Evolutionary conservation across 2,113 vertebrate genomes (phyloP).

Genomic region (Lampris megalopsis): DNA sequence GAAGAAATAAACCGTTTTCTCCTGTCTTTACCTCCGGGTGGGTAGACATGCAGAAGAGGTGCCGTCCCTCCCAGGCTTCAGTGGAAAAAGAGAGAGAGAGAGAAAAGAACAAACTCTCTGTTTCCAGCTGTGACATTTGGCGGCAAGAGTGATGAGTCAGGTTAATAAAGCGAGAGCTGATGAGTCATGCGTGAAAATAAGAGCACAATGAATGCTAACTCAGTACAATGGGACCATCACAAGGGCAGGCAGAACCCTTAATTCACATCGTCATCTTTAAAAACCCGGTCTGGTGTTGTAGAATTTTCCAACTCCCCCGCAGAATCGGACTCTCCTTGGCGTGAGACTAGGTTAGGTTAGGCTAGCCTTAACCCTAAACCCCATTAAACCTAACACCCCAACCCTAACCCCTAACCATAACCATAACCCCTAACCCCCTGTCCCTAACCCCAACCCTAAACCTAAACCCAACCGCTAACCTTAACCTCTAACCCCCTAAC

Average conservation of each 20-base stretch:
- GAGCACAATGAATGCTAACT: conserved; percentile 8
- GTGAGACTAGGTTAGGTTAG: no score
- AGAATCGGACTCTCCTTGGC: no score
- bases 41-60: conserved; percentile 42
- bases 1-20: conserved; percentile 40
- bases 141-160: conserved; percentile 55
- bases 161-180: conserved; percentile 60
- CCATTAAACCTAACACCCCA: no score
- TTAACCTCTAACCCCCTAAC: no score
- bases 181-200: conserved; percentile 65
- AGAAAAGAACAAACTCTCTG: conserved; percentile 54
- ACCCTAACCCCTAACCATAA: no score
- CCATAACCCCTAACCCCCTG: no score
- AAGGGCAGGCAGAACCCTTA: conserved; percentile 10
- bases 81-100: conserved; percentile 11
- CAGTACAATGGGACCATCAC: conserved; percentile 16
- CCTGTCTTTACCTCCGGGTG: conserved; percentile 63
- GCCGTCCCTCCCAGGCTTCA: no score
- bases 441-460: no score
- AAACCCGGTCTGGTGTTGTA: not conserved
- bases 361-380: no score
- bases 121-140: conserved; percentile 35
- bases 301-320: no score
- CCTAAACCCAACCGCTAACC: no score
- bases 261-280: conserved; percentile 6